These are phyloP conservation scores for Streptopelia turtur DNA, from an alignment of 2,797 vertebrate species.

Conservation along the genomic window DNA sequence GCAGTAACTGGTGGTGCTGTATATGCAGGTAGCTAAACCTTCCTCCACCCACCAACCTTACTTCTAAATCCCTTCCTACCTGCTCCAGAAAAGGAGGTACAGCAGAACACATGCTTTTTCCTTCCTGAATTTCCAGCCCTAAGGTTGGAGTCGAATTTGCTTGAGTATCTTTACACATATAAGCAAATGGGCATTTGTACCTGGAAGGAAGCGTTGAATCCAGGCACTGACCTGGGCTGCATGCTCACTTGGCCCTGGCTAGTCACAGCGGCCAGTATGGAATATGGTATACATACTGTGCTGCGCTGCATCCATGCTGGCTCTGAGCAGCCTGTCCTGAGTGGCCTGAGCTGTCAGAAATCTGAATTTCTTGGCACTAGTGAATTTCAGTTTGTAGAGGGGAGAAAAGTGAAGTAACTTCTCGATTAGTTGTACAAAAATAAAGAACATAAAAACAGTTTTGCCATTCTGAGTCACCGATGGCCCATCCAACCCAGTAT, in stretches of 20 bases:
- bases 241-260: not conserved
- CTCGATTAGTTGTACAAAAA: not conserved
- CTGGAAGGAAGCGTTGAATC: not conserved
- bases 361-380: constrained; percentile 1
- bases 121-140: not conserved
- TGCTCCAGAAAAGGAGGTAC: not conserved
- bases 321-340: not conserved
- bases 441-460: not conserved
- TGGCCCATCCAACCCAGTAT: not conserved
- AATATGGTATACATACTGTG: not conserved
- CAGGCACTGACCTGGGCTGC: not conserved
- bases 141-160: not conserved
- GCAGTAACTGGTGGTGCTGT: not conserved
- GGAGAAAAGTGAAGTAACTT: not conserved
- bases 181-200: not conserved
- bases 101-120: not conserved
- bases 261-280: not conserved
- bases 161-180: not conserved
- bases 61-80: not conserved
- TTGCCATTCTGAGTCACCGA: not conserved
- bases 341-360: not conserved
- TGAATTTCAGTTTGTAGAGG: not conserved
- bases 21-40: not conserved
- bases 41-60: not conserved
- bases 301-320: accelerated